A percentile compares a stretch with the other conserved stretches of the same genome.
These are phyloP conservation scores for Zaprionus lachaisei DNA, from an alignment of 1,140 invertebrate species.

Conservation along the genomic window DNA sequence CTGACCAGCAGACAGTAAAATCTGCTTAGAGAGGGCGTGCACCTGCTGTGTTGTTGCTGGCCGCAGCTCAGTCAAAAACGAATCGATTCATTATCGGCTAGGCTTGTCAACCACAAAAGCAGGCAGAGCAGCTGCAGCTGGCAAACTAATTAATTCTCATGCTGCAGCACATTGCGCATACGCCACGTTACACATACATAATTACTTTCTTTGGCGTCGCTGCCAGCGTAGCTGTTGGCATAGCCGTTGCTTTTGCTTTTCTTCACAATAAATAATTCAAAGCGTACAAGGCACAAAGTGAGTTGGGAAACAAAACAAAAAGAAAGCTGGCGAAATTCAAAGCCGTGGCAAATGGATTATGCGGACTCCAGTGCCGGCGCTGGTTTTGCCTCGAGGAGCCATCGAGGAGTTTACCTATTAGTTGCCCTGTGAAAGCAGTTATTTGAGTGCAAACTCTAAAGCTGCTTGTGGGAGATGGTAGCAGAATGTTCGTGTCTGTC, in stretches of 20 bases:
- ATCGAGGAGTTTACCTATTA: constrained; percentile 44
- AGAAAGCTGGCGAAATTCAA: constrained; percentile 7
- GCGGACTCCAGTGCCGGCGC: not conserved
- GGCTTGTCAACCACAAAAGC: constrained; percentile 47
- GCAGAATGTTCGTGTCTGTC: constrained; percentile 10
- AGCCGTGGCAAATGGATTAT: constrained; percentile 7
- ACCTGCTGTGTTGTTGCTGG: constrained; percentile 31
- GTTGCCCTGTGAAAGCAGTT: constrained; percentile 63
- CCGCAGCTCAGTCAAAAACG: constrained; percentile 22
- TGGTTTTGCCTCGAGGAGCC: not conserved
- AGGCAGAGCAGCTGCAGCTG: constrained; percentile 24
- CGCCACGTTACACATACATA: constrained; percentile 69
- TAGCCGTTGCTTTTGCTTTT: not conserved
- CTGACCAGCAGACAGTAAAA: constrained; percentile 68
- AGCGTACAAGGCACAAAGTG: constrained; percentile 43
- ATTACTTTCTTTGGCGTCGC: constrained; percentile 53
- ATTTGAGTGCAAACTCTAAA: constrained; percentile 65
- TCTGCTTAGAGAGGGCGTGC: constrained; percentile 49
- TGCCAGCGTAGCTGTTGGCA: not conserved
- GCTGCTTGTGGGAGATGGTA: constrained; percentile 14
- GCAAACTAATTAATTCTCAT: constrained; percentile 73
- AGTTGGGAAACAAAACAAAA: constrained; percentile 11
- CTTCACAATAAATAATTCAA: constrained; percentile 67
- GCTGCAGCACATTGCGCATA: constrained; percentile 66
- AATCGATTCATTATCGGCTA: constrained; percentile 55